Conservation (phyloP, 2,113 vertebrate species). For the Poicephalus gulielmi region DNA sequence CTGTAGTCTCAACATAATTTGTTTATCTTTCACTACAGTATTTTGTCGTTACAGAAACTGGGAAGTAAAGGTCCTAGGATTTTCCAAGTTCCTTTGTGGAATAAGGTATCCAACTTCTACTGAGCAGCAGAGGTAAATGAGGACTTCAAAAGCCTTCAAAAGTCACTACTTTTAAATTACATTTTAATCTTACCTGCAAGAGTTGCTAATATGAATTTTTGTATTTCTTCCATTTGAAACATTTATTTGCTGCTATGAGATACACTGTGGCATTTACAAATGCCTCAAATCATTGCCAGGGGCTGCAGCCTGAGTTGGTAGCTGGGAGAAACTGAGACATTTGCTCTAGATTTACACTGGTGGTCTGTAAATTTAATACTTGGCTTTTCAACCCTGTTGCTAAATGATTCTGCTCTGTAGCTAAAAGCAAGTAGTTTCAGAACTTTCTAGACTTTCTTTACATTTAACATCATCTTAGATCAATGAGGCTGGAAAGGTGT, state of each 20-base stretch:
- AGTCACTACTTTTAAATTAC: background rate
- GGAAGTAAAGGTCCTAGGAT: background rate
- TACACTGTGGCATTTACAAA: background rate
- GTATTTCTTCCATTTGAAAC: background rate
- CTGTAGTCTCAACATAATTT: background rate
- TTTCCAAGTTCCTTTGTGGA: background rate
- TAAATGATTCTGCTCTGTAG: background rate
- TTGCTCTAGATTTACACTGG: background rate
- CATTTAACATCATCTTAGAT: background rate
- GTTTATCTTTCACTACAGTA: background rate
- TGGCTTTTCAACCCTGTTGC: background rate
- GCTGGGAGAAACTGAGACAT: background rate
- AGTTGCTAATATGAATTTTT: background rate
- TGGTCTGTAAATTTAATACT: background rate
- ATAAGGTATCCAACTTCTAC: background rate
- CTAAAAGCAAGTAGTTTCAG: background rate
- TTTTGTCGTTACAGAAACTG: background rate
- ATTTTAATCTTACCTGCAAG: background rate
- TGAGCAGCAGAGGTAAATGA: background rate
- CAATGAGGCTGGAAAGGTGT: background rate
- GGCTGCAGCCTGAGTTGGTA: background rate
- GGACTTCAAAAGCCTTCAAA: background rate
- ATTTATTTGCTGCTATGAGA: background rate
- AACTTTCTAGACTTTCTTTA: background rate
- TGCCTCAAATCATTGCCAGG: rapidly evolving